Evolutionary conservation across 2,797 vertebrate genomes (phyloP).

Genomic region (Ammospiza maritima): DNA sequence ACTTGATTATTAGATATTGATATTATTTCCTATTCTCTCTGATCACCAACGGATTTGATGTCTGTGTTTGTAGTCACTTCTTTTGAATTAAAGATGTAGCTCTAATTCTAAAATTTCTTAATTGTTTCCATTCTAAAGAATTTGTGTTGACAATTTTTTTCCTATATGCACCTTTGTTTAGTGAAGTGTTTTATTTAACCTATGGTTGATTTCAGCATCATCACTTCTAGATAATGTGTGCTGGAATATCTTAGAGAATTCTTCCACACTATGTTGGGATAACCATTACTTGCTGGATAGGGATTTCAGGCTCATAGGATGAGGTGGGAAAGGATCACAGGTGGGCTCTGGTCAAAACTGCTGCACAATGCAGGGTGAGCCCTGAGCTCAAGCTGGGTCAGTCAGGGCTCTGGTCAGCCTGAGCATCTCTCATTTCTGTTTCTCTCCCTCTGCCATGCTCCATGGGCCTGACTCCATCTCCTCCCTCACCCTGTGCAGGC

Average conservation of each 20-base stretch:
- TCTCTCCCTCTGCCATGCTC: rapidly evolving
- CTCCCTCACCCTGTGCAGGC: background rate
- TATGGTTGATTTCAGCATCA: background rate
- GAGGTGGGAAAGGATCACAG: background rate
- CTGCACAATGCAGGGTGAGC: background rate
- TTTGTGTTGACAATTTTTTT: background rate
- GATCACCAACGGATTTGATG: background rate
- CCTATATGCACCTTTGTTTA: background rate
- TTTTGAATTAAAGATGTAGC: background rate
- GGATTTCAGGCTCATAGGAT: background rate
- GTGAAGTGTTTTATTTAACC: background rate
- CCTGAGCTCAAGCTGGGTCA: background rate
- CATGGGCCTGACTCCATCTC: background rate
- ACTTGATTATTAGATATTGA: background rate
- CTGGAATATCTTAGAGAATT: background rate
- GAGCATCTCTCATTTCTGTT: background rate
- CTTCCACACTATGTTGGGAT: rapidly evolving
- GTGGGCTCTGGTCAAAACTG: background rate
- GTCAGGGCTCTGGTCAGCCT: background rate
- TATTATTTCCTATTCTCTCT: background rate
- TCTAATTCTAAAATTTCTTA: background rate
- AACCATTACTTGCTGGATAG: background rate
- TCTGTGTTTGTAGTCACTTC: background rate
- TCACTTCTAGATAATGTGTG: background rate
- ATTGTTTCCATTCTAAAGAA: background rate